Evolutionary conservation across 2,888 invertebrate genomes (phyloP).

Genomic region (Microplitis deprimator): DNA sequence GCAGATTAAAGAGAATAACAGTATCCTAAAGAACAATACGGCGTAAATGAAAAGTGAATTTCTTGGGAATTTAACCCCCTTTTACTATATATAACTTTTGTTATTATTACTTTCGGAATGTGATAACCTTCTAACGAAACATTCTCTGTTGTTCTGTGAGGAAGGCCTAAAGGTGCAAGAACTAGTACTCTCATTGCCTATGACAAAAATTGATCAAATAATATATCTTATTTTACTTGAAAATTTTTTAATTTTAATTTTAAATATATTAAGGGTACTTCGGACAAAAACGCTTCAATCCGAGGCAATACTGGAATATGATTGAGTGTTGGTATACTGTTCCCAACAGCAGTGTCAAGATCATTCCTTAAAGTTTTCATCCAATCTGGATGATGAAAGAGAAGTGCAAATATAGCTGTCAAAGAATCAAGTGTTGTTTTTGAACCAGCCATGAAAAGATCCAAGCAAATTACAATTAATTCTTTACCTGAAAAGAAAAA

Average conservation of each 20-base stretch:
- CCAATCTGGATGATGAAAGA: constrained; percentile 75
- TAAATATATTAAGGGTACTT: constrained; percentile 53
- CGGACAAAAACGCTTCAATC: constrained; percentile 65
- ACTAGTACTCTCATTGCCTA: constrained; percentile 73
- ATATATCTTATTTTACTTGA: background rate
- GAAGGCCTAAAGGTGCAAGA: constrained; percentile 74
- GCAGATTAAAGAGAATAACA: constrained; percentile 75
- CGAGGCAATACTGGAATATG: constrained; percentile 72
- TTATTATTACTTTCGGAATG: constrained; percentile 72
- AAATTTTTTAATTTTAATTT: constrained; percentile 23
- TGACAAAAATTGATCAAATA: constrained; percentile 60
- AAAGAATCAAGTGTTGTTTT: constrained; percentile 81
- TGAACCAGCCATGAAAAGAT: constrained; percentile 80
- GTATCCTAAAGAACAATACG: constrained; percentile 72
- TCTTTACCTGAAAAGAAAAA: constrained; percentile 65
- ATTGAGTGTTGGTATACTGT: constrained; percentile 73
- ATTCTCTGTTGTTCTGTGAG: constrained; percentile 72
- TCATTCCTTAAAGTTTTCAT: constrained; percentile 76
- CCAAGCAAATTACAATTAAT: constrained; percentile 74
- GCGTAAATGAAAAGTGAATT: constrained; percentile 20
- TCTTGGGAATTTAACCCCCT: constrained; percentile 15
- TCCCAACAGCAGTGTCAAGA: constrained; percentile 76
- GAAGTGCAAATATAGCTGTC: constrained; percentile 75
- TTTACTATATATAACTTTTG: background rate
- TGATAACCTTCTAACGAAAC: constrained; percentile 70